A percentile compares a stretch with the other conserved stretches of the same genome.
These are phyloP conservation scores for Protomyctophum bolini DNA, from an alignment of 2,113 vertebrate genomes.

Conservation along the genomic window DNA sequence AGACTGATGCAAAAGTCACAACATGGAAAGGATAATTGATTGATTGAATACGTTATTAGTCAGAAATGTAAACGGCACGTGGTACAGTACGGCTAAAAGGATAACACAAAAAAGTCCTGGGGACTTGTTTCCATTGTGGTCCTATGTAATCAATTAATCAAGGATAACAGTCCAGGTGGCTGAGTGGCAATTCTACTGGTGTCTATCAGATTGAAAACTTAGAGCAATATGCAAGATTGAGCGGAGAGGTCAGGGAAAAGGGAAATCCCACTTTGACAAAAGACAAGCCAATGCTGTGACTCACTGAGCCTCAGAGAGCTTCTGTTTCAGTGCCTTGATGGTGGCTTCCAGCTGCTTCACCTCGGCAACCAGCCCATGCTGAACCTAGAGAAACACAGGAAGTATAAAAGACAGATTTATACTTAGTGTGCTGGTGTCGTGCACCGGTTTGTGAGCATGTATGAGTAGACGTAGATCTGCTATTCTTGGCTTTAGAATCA, in stretches of 20 bases:
- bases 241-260: neutral
- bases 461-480: no score
- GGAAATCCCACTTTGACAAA: neutral
- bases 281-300: conserved; percentile 52
- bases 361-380: conserved; percentile 85
- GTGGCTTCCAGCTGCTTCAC: conserved; percentile 84
- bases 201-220: neutral
- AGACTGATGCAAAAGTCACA: neutral
- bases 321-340: conserved; percentile 80
- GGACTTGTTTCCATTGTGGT: no score
- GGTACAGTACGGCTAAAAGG: no score
- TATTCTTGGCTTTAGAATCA: no score
- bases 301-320: conserved; percentile 87
- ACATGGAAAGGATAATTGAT: neutral
- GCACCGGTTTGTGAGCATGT: no score
- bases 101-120: no score
- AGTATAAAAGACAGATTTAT: neutral
- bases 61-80: no score
- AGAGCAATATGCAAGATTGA: neutral
- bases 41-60: no score
- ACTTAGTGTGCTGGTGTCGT: neutral
- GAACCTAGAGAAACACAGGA: conserved; percentile 75
- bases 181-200: no score
- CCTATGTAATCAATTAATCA: no score
- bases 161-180: no score